These are phyloP conservation scores for Alviniconcha marisindica DNA, from an alignment of 1,140 invertebrate species.

Conservation along the genomic window DNA sequence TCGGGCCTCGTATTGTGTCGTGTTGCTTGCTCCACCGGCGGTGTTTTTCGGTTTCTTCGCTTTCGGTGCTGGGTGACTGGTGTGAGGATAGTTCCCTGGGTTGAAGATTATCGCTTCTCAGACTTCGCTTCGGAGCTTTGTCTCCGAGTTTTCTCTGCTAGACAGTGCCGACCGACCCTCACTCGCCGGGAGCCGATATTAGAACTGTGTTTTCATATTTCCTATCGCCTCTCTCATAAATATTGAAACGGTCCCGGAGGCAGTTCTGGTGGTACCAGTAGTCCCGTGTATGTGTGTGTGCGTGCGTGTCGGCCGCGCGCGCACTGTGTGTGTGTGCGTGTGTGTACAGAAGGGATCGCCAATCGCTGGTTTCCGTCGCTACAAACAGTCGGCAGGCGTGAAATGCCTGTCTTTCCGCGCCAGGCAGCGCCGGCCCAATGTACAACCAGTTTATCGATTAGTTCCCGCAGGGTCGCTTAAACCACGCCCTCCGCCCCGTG, in stretches of 20 bases:
- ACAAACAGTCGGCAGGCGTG: slow-evolving; percentile 41
- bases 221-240: slow-evolving; percentile 40
- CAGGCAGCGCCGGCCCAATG: slow-evolving; percentile 37
- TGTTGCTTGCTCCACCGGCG: too few species aligned
- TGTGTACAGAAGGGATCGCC: slow-evolving; percentile 39
- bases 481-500: slow-evolving; percentile 28
- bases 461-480: slow-evolving; percentile 26
- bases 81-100: too few species aligned
- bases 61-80: too few species aligned
- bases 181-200: slow-evolving; percentile 20
- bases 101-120: too few species aligned
- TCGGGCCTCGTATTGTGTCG: too few species aligned
- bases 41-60: too few species aligned
- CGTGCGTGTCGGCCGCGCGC: background rate
- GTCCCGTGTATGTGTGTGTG: slow-evolving; percentile 10
- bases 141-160: too few species aligned
- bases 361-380: slow-evolving; percentile 42
- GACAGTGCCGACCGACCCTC: too few species aligned
- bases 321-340: slow-evolving; percentile 24
- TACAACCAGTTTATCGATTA: slow-evolving; percentile 44
- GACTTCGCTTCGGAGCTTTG: too few species aligned
- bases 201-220: slow-evolving; percentile 40
- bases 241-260: slow-evolving; percentile 27
- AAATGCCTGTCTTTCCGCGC: slow-evolving; percentile 43
- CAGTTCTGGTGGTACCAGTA: background rate